Percentiles rank a stretch among this genome's conserved stretches.
These are phyloP conservation scores for Eriocheir sinensis DNA, from an alignment of 1,140 invertebrate species.

Conservation along the genomic window DNA sequence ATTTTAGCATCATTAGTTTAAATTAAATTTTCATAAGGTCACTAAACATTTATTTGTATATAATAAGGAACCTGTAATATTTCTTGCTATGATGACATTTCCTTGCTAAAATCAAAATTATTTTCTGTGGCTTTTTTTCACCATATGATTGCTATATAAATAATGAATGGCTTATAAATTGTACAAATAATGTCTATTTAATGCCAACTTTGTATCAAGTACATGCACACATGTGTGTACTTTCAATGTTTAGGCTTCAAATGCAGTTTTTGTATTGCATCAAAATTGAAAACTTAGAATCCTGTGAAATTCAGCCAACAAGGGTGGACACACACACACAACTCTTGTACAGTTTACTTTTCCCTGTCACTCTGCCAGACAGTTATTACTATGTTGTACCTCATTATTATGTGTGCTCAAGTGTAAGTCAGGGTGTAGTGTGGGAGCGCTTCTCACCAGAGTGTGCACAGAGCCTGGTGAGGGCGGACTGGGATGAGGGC, in stretches of 20 bases:
- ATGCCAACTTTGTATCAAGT: slow-evolving; percentile 1
- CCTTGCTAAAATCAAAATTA: not conserved
- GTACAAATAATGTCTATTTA: slow-evolving; percentile 13
- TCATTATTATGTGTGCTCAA: not conserved
- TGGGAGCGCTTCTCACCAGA: too few species aligned
- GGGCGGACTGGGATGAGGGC: too few species aligned
- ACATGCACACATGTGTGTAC: not conserved
- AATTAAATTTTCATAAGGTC: not conserved
- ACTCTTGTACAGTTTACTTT: not conserved
- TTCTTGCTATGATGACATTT: not conserved
- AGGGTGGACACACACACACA: not conserved
- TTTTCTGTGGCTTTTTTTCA: not conserved
- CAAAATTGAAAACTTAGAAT: not conserved
- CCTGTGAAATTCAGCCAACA: not conserved
- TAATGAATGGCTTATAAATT: slow-evolving; percentile 1
- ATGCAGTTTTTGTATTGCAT: not conserved
- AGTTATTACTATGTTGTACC: not conserved
- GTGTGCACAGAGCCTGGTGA: too few species aligned
- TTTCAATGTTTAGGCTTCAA: not conserved
- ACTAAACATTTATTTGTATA: slow-evolving; percentile 13
- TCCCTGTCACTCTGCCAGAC: not conserved
- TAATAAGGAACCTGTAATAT: slow-evolving; percentile 16
- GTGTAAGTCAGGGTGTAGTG: not conserved
- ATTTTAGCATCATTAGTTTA: not conserved
- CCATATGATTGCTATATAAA: slow-evolving; percentile 27